These are phyloP conservation scores for Phasia obesa DNA, from an alignment of 2,888 invertebrate species.

Conservation along the genomic window DNA sequence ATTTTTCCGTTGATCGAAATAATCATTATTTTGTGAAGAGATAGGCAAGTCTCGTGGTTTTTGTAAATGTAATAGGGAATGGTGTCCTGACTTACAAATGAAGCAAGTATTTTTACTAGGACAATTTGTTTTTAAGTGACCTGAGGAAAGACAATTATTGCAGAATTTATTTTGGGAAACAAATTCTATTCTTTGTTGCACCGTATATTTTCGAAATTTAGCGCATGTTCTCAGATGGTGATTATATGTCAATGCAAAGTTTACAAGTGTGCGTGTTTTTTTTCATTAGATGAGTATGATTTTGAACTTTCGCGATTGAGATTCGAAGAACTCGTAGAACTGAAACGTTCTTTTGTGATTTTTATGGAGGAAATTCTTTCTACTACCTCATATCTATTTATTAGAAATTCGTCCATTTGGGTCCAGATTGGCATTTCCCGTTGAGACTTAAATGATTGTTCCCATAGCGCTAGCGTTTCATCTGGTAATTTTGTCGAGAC, in stretches of 20 bases:
- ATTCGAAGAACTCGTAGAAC: background rate
- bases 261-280: background rate
- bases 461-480: background rate
- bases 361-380: conserved; percentile 18
- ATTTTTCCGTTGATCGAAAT: too few species aligned
- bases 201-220: conserved; percentile 4
- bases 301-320: background rate
- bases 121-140: conserved; percentile 5
- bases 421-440: conserved; percentile 9
- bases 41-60: background rate
- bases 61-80: background rate
- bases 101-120: conserved; percentile 1
- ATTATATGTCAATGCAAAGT: background rate
- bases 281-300: conserved; percentile 8
- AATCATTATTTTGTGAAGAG: background rate
- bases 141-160: conserved; percentile 35
- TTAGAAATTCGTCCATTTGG: background rate
- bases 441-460: conserved; percentile 23
- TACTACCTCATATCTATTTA: conserved; percentile 23
- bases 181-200: too few species aligned
- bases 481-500: background rate
- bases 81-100: background rate
- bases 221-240: conserved; percentile 3
- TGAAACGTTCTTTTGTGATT: conserved; percentile 1
- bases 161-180: background rate